These are phyloP conservation scores for Phyllopteryx taeniolatus DNA, from an alignment of 2,113 vertebrate genomes.

Conservation along the genomic window DNA sequence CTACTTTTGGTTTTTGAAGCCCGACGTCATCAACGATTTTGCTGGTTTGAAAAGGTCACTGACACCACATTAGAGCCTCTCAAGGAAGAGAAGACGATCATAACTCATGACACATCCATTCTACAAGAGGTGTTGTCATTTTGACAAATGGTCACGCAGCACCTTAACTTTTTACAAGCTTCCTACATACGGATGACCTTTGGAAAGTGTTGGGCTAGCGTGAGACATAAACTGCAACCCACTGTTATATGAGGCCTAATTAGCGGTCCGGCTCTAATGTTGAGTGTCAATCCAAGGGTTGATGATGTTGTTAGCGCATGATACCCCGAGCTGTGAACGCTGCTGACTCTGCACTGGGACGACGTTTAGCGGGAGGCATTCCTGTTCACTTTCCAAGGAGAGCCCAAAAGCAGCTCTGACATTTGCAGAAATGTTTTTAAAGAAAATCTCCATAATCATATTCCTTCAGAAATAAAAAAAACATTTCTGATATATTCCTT, in stretches of 20 bases:
- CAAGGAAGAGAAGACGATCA: conserved; percentile 8
- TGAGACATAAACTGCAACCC: conserved; percentile 57
- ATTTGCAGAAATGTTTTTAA: conserved; percentile 41
- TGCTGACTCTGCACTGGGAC: conserved; percentile 32
- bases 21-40: conserved; percentile 33
- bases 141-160: conserved; percentile 24
- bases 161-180: conserved; percentile 41
- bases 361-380: conserved; percentile 42
- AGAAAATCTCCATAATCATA: conserved; percentile 46
- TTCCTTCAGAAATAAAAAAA: conserved; percentile 53
- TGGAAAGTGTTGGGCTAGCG: conserved; percentile 36
- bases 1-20: conserved; percentile 38
- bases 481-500: conserved; percentile 42
- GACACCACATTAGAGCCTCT: conserved; percentile 23
- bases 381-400: conserved; percentile 50
- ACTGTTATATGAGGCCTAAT: conserved; percentile 57
- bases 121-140: conserved; percentile 19
- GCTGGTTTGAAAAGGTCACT: conserved; percentile 28
- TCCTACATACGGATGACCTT: conserved; percentile 22
- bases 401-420: conserved; percentile 41
- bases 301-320: conserved; percentile 41
- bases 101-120: conserved; percentile 16
- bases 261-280: conserved; percentile 54
- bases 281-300: conserved; percentile 54
- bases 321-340: conserved; percentile 32